Conservation (phyloP, 2,888 invertebrate genomes). For the Mesorhabditis sp. region DNA sequence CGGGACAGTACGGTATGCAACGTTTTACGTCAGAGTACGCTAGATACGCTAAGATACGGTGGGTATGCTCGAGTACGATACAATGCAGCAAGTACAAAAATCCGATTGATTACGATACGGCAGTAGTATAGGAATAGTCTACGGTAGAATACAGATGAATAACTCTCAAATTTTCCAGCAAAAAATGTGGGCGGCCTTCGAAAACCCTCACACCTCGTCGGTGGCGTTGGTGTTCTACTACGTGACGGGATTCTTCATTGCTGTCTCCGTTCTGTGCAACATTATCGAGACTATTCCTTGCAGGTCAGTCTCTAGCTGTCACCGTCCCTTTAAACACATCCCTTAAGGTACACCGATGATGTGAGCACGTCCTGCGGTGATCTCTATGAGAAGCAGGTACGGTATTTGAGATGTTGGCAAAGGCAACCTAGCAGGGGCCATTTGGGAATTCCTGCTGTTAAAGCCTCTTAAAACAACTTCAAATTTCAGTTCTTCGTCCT, state of each 20-base stretch:
- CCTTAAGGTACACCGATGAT: slow-evolving; percentile 28
- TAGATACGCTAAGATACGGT: too few relatives aligned
- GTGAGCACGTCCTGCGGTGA: slow-evolving; percentile 78
- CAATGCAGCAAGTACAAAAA: too few relatives aligned
- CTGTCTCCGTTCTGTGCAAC: slow-evolving; percentile 97
- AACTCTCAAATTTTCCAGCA: slow-evolving; percentile 29
- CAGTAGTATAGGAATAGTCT: too few relatives aligned
- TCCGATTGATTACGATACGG: too few relatives aligned
- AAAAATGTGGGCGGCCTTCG: slow-evolving; percentile 96
- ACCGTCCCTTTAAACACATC: slow-evolving; percentile 62
- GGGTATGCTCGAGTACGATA: too few relatives aligned
- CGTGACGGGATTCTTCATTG: slow-evolving; percentile 93
- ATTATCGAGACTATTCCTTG: slow-evolving; percentile 76
- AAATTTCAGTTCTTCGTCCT: slow-evolving; percentile 74
- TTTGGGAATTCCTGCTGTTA: not conserved
- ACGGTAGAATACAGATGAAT: too few relatives aligned
- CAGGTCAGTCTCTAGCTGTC: slow-evolving; percentile 29
- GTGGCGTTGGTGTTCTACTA: slow-evolving; percentile 99
- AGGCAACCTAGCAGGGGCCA: not conserved
- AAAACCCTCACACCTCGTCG: slow-evolving; percentile 97
- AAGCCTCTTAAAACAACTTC: slow-evolving; percentile 6
- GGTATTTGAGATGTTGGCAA: not conserved
- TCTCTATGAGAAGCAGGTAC: slow-evolving; percentile 72
- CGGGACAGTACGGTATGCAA: too few relatives aligned
- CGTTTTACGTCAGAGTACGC: too few relatives aligned